A percentile compares a stretch with the other conserved stretches of the same genome.
These are phyloP conservation scores for Patella vulgata DNA, from an alignment of 1,140 invertebrate species.

Conservation along the genomic window DNA sequence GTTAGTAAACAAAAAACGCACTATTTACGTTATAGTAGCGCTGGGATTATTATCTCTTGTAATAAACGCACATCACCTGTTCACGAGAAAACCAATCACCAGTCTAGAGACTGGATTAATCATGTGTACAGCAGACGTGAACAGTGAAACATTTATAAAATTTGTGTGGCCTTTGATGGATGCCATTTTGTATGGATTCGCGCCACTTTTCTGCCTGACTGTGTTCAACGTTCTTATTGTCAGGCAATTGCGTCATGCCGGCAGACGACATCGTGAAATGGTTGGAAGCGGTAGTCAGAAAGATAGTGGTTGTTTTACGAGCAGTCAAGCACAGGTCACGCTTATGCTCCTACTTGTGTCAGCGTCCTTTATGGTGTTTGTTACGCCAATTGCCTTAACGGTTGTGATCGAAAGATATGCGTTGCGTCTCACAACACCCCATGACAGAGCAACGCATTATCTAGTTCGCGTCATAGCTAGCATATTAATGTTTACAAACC, in stretches of 20 bases:
- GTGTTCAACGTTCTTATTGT: constrained; percentile 16
- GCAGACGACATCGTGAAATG: not conserved
- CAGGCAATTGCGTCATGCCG: not conserved
- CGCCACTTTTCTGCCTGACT: constrained; percentile 8
- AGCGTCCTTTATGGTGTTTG: constrained; percentile 14
- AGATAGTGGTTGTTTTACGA: not conserved
- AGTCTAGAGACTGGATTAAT: not conserved
- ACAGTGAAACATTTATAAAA: not conserved
- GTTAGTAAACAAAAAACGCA: not conserved
- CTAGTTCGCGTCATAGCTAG: constrained; percentile 18
- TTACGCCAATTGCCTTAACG: constrained; percentile 12
- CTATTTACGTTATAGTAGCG: not conserved
- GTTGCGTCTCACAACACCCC: not conserved
- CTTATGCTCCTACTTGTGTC: constrained; percentile 21
- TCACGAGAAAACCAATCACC: not conserved
- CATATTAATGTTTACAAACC: constrained; percentile 35
- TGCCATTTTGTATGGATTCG: constrained; percentile 15
- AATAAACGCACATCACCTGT: not conserved
- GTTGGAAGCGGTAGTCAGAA: not conserved
- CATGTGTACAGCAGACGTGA: not conserved
- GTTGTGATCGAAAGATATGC: constrained; percentile 8
- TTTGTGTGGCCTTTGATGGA: constrained; percentile 18
- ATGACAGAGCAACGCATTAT: not conserved
- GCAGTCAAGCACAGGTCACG: constrained; percentile 11
- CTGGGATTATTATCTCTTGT: not conserved